Base-by-base conservation (phyloP, 2,113 vertebrate genomes). In the Blennius ocellaris region DNA sequence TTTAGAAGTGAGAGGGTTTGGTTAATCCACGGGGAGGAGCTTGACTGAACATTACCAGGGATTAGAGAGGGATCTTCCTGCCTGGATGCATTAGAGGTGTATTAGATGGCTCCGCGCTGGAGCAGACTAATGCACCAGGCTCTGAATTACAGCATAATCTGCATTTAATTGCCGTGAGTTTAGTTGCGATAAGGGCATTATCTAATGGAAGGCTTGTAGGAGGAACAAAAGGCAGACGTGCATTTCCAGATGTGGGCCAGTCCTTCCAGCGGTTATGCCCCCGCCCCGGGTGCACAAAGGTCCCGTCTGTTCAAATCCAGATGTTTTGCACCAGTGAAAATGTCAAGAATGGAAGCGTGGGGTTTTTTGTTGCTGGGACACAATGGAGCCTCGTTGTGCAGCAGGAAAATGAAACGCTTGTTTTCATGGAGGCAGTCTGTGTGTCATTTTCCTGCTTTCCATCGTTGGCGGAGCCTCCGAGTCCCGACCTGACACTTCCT, bases 131-230 rank as follows among this genome's bases (percentile, higher is more conserved):
- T 91, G 90, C 78, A 89, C 76, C 87, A 78, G 70, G 37, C 76
- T 76, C 81, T 83, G 76, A 90, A 89, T 89, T 87, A 85, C 54
- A 77, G 74, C 39, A 2, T 89, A 91, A 93, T 92, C 88, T 91
- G 69, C 81, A 80, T 92, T 90, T 92, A 92, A 93, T 92, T 93
- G 90, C 81, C 85, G 45, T 16, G 88, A 83, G 63, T 92, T 92
- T 90, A 81, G 87, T 89, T 92, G 82, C 85, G 65, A 84, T 91
- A 85, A 90, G 88, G 73, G 78, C 45, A 85, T 92, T 89, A 92
- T 89, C 83, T 87, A 92, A 92, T 89, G 86, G 85, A 82, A 80
- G 59, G 78, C 70, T 87, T 73, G 70, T 57, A 51, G 0, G 9
- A 72, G 75, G 81, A 75, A 75, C 67, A 82, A 77, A 82, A 79